These are phyloP conservation scores for Ceratitis capitata DNA, from an alignment of 1,140 invertebrate genomes.

Conservation along the genomic window DNA sequence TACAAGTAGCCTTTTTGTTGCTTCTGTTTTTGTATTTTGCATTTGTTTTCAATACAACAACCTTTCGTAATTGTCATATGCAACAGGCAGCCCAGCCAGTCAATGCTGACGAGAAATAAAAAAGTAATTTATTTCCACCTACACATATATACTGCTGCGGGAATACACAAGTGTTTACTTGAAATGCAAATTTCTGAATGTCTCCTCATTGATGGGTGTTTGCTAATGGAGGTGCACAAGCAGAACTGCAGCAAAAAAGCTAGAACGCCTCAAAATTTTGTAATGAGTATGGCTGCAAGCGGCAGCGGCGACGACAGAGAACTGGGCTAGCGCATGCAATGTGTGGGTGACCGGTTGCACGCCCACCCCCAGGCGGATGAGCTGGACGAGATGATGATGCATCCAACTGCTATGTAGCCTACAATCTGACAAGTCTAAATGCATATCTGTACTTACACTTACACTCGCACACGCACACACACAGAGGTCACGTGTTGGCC, in stretches of 20 bases:
- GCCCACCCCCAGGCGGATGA: not conserved
- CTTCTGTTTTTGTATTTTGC: not conserved
- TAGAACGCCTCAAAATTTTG: too few relatives aligned
- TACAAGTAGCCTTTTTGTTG: not conserved
- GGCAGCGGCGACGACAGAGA: not conserved
- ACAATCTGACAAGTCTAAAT: not conserved
- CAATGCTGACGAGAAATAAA: not conserved
- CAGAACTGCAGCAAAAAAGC: not conserved
- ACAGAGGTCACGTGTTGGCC: not conserved
- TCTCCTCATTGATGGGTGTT: not conserved
- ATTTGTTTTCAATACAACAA: not conserved
- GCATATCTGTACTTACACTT: not conserved
- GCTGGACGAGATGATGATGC: not conserved
- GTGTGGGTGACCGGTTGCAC: not conserved
- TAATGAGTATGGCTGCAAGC: not conserved
- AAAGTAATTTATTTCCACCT: not conserved
- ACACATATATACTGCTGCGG: not conserved
- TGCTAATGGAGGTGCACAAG: not conserved
- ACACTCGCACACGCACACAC: not conserved
- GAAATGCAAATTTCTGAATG: not conserved
- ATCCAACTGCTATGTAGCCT: too few relatives aligned
- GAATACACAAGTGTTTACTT: not conserved
- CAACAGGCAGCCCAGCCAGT: constrained; percentile 2
- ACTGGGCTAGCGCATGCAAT: not conserved
- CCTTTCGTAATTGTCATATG: not conserved